These are phyloP conservation scores for Ailuropoda melanoleuca DNA, from an alignment of 2,113 vertebrate species.

Conservation along the genomic window DNA sequence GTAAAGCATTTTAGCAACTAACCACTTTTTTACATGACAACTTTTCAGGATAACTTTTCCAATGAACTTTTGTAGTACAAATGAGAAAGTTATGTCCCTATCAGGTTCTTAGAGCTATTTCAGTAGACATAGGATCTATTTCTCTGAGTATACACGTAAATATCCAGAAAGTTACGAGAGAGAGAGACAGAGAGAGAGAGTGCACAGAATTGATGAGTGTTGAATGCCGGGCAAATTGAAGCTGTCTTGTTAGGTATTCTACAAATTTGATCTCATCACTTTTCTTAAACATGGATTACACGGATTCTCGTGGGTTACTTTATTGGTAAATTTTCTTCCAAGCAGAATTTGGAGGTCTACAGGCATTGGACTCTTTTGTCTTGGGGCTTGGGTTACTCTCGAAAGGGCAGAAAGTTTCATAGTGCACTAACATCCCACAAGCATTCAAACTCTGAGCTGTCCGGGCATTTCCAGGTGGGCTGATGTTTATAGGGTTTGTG, in stretches of 20 bases:
- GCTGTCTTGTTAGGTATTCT: background rate
- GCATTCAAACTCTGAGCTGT: background rate
- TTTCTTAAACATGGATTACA: background rate
- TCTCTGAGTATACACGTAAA: background rate
- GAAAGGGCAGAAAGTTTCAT: constrained; percentile 25
- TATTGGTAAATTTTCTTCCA: background rate
- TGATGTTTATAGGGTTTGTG: constrained; percentile 63
- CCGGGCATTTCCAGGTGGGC: constrained; percentile 50
- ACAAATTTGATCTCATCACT: background rate
- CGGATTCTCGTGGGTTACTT: background rate
- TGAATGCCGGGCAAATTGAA: constrained; percentile 5
- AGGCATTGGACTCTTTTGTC: background rate
- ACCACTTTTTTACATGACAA: background rate
- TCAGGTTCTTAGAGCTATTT: background rate
- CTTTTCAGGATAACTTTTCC: background rate
- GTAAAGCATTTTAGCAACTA: background rate
- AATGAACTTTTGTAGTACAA: background rate
- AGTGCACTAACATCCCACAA: background rate
- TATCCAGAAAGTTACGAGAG: background rate
- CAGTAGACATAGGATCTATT: background rate
- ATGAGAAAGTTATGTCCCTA: background rate
- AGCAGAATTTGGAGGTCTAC: background rate
- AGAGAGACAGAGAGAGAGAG: background rate
- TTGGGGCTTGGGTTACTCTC: background rate
- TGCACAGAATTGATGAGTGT: background rate